Evolutionary conservation across 2,113 vertebrate genomes (phyloP).

Genomic region (Progne subis): DNA sequence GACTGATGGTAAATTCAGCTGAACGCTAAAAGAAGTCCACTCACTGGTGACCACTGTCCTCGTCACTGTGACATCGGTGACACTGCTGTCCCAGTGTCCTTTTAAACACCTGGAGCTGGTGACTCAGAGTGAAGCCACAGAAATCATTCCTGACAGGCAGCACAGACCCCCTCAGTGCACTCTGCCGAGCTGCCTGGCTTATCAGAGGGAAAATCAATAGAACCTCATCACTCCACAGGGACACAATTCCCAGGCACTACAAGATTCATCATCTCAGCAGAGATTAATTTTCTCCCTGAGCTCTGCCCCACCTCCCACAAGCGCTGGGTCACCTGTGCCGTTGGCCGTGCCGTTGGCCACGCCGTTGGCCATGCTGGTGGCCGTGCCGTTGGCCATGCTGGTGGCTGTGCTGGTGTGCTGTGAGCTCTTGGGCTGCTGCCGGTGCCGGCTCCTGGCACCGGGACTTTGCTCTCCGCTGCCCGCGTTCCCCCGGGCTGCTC

Average conservation of each 20-base stretch:
- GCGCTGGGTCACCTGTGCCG: slow-evolving; percentile 44
- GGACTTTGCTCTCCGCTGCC: slow-evolving; percentile 72
- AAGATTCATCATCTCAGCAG: background rate
- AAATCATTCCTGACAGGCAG: background rate
- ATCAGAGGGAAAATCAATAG: background rate
- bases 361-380: slow-evolving; percentile 46
- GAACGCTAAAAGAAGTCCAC: background rate
- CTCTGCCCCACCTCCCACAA: accelerated
- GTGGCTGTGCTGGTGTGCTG: slow-evolving; percentile 45
- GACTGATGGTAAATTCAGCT: background rate
- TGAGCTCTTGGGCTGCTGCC: slow-evolving; percentile 69
- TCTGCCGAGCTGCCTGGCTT: background rate
- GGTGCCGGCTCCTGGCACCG: slow-evolving; percentile 56
- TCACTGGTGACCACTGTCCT: background rate
- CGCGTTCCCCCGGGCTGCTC: slow-evolving; percentile 52
- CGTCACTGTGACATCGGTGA: background rate
- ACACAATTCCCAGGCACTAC: background rate
- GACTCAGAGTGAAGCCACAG: background rate
- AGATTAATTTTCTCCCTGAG: background rate
- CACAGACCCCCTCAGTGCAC: background rate
- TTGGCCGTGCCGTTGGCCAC: slow-evolving; percentile 42
- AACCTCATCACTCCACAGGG: background rate
- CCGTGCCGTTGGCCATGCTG: background rate
- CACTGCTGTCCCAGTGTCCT: background rate
- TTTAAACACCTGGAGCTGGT: background rate